Evolutionary conservation across 2,113 vertebrate species (phyloP).

Genomic region (Zosterops pallidus): DNA sequence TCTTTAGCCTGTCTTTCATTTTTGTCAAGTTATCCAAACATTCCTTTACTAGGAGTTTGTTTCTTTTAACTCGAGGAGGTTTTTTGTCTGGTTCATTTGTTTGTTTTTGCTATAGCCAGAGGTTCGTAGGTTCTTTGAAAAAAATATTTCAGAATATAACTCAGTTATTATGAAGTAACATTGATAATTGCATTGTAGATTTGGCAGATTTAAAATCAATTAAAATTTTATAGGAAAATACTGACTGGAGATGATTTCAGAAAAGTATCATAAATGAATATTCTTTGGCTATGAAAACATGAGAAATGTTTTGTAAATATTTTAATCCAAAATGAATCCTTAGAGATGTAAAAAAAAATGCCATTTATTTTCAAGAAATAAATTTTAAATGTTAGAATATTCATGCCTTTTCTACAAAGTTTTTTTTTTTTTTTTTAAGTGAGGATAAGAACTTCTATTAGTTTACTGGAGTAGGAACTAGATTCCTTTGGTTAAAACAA

Average conservation of each 20-base stretch:
- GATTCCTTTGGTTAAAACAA: not conserved
- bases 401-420: not conserved
- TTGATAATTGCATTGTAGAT: not conserved
- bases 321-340: not conserved
- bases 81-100: not conserved
- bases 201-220: not conserved
- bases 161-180: not conserved
- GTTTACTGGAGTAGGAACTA: not conserved
- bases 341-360: not conserved
- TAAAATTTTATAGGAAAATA: not conserved
- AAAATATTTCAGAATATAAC: not conserved
- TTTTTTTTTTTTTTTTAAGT: not conserved
- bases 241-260: not conserved
- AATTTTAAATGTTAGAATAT: not conserved
- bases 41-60: not conserved
- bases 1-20: not conserved
- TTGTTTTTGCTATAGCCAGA: not conserved
- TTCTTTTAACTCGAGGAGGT: not conserved
- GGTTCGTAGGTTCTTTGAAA: not conserved
- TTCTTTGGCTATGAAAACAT: not conserved
- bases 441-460: not conserved
- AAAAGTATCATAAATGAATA: not conserved
- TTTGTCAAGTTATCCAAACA: not conserved
- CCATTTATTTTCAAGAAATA: not conserved
- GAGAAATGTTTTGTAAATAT: not conserved